Conservation (phyloP, 2,113 vertebrate genomes). For the Colaptes auratus region DNA sequence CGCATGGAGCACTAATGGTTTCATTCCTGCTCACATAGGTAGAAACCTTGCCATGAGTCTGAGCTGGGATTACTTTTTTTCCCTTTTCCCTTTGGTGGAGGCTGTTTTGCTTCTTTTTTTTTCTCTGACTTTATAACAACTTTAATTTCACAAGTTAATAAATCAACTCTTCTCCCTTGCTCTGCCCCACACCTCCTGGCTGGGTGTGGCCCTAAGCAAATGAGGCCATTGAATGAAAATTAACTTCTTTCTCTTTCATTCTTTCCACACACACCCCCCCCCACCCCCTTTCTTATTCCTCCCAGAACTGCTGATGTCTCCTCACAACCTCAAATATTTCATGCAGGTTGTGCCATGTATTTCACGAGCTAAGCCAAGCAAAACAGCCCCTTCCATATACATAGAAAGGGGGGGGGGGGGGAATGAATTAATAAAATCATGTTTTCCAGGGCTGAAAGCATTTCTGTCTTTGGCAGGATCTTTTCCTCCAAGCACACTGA, state of each 20-base stretch:
- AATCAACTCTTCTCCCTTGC: conserved; percentile 18
- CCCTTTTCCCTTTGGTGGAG: too few species aligned
- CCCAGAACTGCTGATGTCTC: conserved; percentile 39
- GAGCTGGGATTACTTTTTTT: background rate
- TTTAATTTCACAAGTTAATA: conserved; percentile 31
- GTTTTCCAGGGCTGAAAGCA: conserved; percentile 65
- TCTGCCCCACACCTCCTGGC: background rate
- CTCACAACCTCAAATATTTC: conserved; percentile 65
- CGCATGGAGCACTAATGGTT: background rate
- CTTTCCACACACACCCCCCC: too few species aligned
- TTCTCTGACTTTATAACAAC: background rate
- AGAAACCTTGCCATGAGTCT: background rate
- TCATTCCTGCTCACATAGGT: background rate
- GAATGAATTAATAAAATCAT: background rate
- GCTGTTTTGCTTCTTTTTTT: background rate
- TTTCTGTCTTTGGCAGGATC: conserved; percentile 67
- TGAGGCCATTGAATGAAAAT: conserved; percentile 52
- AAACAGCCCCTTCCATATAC: conserved; percentile 53
- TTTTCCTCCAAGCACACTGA: conserved; percentile 44
- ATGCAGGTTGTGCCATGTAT: conserved; percentile 69
- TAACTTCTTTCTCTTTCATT: background rate
- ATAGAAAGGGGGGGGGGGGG: too few species aligned
- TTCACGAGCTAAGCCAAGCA: conserved; percentile 56
- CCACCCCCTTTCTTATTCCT: background rate
- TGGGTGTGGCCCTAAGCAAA: conserved; percentile 50